Base-by-base conservation (phyloP, 2,113 vertebrate species). In the Arvicanthis niloticus region DNA sequence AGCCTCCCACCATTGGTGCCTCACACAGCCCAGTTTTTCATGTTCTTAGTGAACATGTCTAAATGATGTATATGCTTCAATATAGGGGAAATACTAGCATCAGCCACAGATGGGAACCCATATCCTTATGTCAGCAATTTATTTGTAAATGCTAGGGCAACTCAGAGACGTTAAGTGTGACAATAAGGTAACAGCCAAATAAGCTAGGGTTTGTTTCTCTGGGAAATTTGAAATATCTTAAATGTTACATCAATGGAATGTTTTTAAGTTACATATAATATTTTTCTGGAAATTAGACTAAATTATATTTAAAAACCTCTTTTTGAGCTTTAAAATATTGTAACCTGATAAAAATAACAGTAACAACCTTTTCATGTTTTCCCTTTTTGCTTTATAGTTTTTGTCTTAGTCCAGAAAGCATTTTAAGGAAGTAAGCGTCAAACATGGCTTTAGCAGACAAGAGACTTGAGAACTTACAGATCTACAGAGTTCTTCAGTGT, bases 401-500 rank as follows among this genome's bases (percentile, higher is more conserved):
- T 92, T 65, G 51, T 94, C 96, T 98, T 75, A 94, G 91, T 73
- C 97, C 95, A 98, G 97, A 94, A 95, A 95, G 29, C 24, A 13
- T 95, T 97, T 96, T 90, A 68, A 48, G 97, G 93, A 90, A 93
- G 95, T 80, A 90, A 82, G 65, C 8, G 0, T 95, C 94, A 48
- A 97, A 45, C 77, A 98, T 99, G 98, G 94, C 98, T 53, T 97
- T 98, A 5, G 98, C 99, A 40, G 97, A 98, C 91, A 98, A 94
- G 58, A 99, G 98, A 65, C 98, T 99, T 94, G 96, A 99, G 97
- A 98, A 98, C 75, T 98, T 99, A 67, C 99, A 99, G 98, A 99
- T 99, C 95, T 99, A 99, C 98, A 99, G 99, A 96, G 98, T 99
- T 93, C 98, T 99, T 93, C 99, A 99, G 95, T 99, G 96, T 5